Evolutionary conservation across 1,140 invertebrate genomes (phyloP).

Genomic region (Formica exsecta): DNA sequence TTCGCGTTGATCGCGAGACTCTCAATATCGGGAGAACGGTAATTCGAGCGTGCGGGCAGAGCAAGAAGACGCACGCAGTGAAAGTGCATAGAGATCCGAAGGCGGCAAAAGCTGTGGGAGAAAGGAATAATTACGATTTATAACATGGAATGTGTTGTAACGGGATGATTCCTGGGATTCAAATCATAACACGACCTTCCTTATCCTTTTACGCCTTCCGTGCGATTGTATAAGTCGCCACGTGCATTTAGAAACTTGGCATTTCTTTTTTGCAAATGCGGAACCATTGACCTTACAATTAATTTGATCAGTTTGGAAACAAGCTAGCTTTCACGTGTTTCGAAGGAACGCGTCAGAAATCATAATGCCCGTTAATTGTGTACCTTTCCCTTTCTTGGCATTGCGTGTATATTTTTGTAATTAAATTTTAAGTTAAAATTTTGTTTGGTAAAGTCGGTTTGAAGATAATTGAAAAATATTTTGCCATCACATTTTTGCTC

Average conservation of each 20-base stretch:
- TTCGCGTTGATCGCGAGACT: neutral
- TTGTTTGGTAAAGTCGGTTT: neutral
- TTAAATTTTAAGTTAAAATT: neutral
- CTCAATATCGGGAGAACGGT: slow-evolving; percentile 17
- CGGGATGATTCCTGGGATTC: slow-evolving; percentile 43
- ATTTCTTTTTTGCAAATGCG: neutral
- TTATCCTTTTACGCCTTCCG: slow-evolving; percentile 10
- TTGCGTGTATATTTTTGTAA: neutral
- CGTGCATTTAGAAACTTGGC: neutral
- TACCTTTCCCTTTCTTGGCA: neutral
- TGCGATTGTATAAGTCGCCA: neutral
- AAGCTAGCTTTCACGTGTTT: too few relatives aligned
- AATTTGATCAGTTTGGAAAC: too few relatives aligned
- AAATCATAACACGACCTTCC: slow-evolving; percentile 13
- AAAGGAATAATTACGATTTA: slow-evolving; percentile 77
- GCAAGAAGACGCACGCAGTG: slow-evolving; percentile 61
- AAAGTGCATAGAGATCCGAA: slow-evolving; percentile 69
- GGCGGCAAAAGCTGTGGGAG: slow-evolving; percentile 64
- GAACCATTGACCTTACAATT: too few relatives aligned
- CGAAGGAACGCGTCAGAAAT: neutral
- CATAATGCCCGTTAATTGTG: neutral
- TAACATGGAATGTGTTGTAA: slow-evolving; percentile 69
- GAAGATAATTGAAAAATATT: neutral
- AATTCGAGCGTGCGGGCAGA: slow-evolving; percentile 30
- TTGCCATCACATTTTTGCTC: neutral